Percentiles rank a stretch among this genome's conserved stretches.
Conservation (phyloP, 2,888 invertebrate genomes). For the Heteromurus nitidus region DNA sequence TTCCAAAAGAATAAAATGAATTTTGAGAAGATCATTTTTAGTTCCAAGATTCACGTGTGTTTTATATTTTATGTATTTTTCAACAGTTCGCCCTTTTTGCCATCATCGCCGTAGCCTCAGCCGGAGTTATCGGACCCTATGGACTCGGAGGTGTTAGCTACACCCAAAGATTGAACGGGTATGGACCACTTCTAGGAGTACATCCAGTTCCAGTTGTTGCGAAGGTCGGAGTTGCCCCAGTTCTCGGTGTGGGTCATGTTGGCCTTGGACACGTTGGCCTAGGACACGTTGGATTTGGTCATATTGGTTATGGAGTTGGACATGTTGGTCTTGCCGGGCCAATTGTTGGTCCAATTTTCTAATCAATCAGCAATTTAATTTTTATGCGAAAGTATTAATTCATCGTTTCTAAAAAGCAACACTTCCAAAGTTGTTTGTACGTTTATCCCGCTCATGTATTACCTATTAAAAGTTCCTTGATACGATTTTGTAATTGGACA, state of each 20-base stretch:
- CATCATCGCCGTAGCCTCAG: slow-evolving; percentile 44
- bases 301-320: neutral
- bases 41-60: no score
- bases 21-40: neutral
- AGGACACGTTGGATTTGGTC: neutral
- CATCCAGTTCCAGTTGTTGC: neutral
- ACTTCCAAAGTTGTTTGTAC: no score
- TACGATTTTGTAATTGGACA: no score
- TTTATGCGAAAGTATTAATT: no score
- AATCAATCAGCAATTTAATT: no score
- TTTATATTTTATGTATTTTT: neutral
- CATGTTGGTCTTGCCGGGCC: slow-evolving; percentile 12
- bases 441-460: no score
- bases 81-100: slow-evolving; percentile 37
- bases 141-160: slow-evolving; percentile 52
- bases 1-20: neutral
- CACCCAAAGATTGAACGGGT: slow-evolving; percentile 54
- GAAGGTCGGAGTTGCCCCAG: neutral
- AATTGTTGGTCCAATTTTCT: no score
- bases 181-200: slow-evolving; percentile 43
- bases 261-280: slow-evolving; percentile 37
- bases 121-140: slow-evolving; percentile 38
- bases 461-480: no score
- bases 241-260: slow-evolving; percentile 1
- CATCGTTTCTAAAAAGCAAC: no score